These are phyloP conservation scores for Pocota personata DNA, from an alignment of 2,888 invertebrate genomes.

Conservation along the genomic window DNA sequence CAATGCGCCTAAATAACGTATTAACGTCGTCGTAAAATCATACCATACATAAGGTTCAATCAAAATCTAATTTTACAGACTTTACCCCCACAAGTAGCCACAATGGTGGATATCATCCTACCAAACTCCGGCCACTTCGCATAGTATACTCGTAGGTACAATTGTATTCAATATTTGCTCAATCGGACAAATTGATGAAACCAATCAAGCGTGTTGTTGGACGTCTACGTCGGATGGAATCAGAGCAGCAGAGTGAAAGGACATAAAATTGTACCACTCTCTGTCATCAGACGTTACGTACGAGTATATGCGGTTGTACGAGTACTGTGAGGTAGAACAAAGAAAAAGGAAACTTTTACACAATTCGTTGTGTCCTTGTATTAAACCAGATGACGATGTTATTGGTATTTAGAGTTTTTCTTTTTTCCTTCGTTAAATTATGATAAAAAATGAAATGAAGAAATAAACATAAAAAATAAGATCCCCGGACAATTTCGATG, in stretches of 20 bases:
- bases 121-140: background rate
- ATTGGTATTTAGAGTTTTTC: background rate
- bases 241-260: constrained; percentile 22
- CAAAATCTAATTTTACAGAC: constrained; percentile 58
- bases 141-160: constrained; percentile 7
- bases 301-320: background rate
- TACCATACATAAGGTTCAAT: constrained; percentile 52
- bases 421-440: constrained; percentile 28
- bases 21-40: constrained; percentile 35
- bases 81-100: constrained; percentile 12
- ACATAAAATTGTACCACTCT: constrained; percentile 18
- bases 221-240: constrained; percentile 32
- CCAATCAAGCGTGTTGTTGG: constrained; percentile 61
- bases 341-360: background rate
- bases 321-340: constrained; percentile 24
- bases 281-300: background rate
- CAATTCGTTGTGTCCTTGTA: constrained; percentile 30
- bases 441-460: constrained; percentile 52
- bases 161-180: constrained; percentile 66
- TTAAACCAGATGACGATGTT: constrained; percentile 63
- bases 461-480: constrained; percentile 59
- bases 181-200: constrained; percentile 65
- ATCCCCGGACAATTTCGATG: constrained; percentile 34
- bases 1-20: constrained; percentile 34
- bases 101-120: background rate